Evolutionary conservation across 2,113 vertebrate species (phyloP), one percentile per base, ranked within the genome.

Genomic region (Tretioscincus oriximinensis): DNA sequence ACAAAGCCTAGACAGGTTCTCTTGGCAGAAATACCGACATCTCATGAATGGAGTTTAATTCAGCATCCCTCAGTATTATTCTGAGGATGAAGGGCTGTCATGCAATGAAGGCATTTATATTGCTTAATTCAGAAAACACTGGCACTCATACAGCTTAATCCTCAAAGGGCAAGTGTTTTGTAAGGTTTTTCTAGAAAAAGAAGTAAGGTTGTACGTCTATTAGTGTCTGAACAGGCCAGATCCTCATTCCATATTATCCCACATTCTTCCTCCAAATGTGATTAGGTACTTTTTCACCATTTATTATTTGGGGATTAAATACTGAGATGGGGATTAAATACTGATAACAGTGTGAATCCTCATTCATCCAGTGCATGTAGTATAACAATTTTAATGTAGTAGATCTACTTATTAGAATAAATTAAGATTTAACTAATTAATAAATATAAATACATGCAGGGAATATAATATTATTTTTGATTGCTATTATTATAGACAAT

Each of bases 11-110:
- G 82, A 14, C 73, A 87, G 67, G 77, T 78, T 88, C 66, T 66
- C 85, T 88, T 82, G 74, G 78, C 81, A 92, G 86, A 41, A 77
- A 16, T 0, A 0, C 79, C 84, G 71, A 68, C 86, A 63, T 80
- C 88, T 63, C 77, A 73, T 78, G 83, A 87, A 88, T 81, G 76
- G 73, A 88, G 49, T 83, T 93, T 89, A 84, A 78, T 76, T 88
- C 82, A 73, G 73, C 86, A 81, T 79, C 81, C 69, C 84, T 88
- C 82, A 87, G 78, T 86, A 66, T 81, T 72, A 81, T 88, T 71
- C 86, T 92, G 83, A 86, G 86, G 89, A 90, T 76, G 89, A 88
- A 85, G 67, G 85, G 47, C 73, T 89, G 77, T 83, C 84, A 87
- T 83, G 89, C 81, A 77, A 92, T 88, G 76, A 84, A 87, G 82